Evolutionary conservation across 53 echinoderm and acorn worm species (phyloP).

Genomic region (Echinometra lucunter): DNA sequence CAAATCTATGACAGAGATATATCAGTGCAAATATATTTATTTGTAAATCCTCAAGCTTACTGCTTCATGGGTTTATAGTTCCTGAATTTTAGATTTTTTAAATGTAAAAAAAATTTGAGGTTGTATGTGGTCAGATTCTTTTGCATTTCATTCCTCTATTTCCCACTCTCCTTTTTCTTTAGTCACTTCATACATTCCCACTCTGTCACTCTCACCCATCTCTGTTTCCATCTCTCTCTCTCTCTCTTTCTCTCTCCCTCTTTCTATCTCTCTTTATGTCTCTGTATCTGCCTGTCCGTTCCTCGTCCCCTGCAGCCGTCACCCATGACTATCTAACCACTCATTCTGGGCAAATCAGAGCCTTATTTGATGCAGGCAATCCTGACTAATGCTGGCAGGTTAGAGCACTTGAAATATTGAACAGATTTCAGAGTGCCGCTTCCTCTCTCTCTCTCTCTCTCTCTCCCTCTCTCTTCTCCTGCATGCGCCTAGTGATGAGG

Average conservation of each 20-base stretch:
- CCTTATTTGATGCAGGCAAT: slow-evolving; percentile 37
- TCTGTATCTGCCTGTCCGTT: too few relatives aligned
- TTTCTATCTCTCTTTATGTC: neutral
- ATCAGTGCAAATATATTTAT: too few relatives aligned
- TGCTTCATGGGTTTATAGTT: too few relatives aligned
- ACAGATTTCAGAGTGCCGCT: slow-evolving; percentile 36
- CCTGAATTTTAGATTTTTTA: too few relatives aligned
- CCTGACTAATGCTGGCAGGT: slow-evolving; percentile 59
- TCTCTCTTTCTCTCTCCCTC: neutral
- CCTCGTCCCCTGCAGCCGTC: slow-evolving; percentile 7
- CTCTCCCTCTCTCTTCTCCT: neutral
- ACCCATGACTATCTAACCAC: slow-evolving; percentile 52
- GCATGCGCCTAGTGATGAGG: neutral
- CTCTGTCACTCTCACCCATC: neutral
- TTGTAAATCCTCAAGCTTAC: too few relatives aligned
- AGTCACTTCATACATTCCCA: neutral
- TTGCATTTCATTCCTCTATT: neutral
- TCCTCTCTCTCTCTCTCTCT: too few relatives aligned
- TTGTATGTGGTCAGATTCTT: too few relatives aligned
- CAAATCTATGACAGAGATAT: too few relatives aligned
- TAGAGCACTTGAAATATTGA: slow-evolving; percentile 59
- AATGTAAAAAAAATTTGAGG: too few relatives aligned
- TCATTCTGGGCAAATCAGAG: slow-evolving; percentile 44
- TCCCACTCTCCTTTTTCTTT: neutral
- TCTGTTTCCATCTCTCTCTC: neutral